A percentile compares a stretch with the other conserved stretches of the same genome.
Conservation (phyloP, 1,140 invertebrate species). For the Drosophila subobscura region DNA sequence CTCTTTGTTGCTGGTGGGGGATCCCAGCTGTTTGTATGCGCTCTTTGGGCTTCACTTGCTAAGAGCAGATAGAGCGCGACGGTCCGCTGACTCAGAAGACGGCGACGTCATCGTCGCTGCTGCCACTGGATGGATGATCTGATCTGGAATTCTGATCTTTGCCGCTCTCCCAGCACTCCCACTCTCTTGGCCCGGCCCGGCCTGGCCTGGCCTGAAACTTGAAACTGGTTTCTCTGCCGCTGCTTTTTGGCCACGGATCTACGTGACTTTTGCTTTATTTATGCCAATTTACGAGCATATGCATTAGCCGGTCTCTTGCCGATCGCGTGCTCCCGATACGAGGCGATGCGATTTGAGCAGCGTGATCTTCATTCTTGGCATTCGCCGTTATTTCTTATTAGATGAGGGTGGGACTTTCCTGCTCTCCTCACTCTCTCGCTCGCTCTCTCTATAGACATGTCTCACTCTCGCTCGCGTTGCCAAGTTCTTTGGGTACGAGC, state of each 20-base stretch:
- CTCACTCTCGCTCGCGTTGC: not conserved
- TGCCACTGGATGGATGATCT: slow-evolving; percentile 24
- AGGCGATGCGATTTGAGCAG: not conserved
- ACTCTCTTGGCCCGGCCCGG: not conserved
- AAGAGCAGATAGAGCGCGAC: slow-evolving; percentile 13
- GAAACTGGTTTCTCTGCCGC: slow-evolving; percentile 36
- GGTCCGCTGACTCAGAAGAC: slow-evolving; percentile 30
- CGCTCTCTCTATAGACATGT: not conserved
- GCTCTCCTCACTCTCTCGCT: slow-evolving; percentile 7
- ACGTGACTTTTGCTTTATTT: slow-evolving; percentile 48
- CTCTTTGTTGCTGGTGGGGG: too few species aligned
- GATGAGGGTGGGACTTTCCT: slow-evolving; percentile 49
- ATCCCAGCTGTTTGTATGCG: too few species aligned
- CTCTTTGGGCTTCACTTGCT: slow-evolving; percentile 17
- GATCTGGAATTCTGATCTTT: slow-evolving; percentile 40
- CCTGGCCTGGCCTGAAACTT: too few species aligned
- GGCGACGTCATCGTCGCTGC: slow-evolving; percentile 26
- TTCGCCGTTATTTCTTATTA: slow-evolving; percentile 60
- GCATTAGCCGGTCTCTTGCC: slow-evolving; percentile 55
- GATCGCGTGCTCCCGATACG: slow-evolving; percentile 44
- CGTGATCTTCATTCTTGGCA: slow-evolving; percentile 33
- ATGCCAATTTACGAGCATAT: slow-evolving; percentile 37
- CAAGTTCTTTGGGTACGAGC: slow-evolving; percentile 10
- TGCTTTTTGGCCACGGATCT: slow-evolving; percentile 26
- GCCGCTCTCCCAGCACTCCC: not conserved